phyloP scores from a whole-genome alignment of 2,113 vertebrate genomes.

The Capreolus pygargus region DNA sequence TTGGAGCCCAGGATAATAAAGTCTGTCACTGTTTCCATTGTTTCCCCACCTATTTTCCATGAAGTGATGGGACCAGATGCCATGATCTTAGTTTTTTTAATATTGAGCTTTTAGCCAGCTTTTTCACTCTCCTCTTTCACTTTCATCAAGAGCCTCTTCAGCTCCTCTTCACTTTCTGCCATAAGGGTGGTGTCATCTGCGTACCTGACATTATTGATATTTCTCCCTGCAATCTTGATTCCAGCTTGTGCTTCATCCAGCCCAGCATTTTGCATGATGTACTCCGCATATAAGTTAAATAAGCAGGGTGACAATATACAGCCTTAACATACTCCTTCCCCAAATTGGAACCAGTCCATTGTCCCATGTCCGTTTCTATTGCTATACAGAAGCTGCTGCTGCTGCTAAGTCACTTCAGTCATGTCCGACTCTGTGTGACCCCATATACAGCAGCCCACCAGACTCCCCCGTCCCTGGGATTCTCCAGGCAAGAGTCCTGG shows the following conservation, averaged over 20 bases:
- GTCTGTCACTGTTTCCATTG: neutral
- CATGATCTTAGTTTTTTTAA: neutral
- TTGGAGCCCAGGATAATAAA: neutral
- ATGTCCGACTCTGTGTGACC: fast-evolving
- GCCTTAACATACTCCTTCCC: neutral
- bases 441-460: neutral
- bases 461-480: neutral
- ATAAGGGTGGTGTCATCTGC: neutral
- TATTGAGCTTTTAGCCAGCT: neutral
- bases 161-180: neutral
- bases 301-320: neutral
- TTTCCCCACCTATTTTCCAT: neutral
- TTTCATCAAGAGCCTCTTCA: neutral
- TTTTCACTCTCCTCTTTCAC: neutral
- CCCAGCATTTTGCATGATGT: neutral
- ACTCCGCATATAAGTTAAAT: neutral
- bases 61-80: neutral
- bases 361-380: neutral
- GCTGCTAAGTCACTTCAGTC: neutral
- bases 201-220: neutral
- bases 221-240: neutral
- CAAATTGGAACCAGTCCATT: neutral
- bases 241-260: neutral
- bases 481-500: neutral
- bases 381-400: neutral